Evolutionary conservation across 2,113 vertebrate species (phyloP).

Genomic region (Marmota flaviventris): DNA sequence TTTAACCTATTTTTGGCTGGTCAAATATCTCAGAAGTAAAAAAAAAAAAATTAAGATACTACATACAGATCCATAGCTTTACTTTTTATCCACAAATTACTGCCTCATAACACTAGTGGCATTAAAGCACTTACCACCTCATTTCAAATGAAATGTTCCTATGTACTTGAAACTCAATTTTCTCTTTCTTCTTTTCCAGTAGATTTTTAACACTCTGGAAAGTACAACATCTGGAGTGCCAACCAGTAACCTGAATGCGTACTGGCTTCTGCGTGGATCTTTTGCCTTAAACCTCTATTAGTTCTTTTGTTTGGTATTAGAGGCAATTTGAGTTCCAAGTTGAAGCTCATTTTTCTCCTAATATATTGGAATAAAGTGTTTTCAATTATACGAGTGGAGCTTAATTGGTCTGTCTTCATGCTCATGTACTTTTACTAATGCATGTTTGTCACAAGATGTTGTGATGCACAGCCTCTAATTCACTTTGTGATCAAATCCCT

Average conservation of each 20-base stretch:
- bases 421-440: conserved; percentile 67
- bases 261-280: conserved; percentile 52
- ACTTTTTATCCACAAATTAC: conserved; percentile 56
- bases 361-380: conserved; percentile 67
- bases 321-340: conserved; percentile 55
- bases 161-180: conserved; percentile 77
- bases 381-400: conserved; percentile 61
- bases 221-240: neutral
- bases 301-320: conserved; percentile 50
- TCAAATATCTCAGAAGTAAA: neutral
- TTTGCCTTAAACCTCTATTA: neutral
- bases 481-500: conserved; percentile 65
- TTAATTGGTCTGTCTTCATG: conserved; percentile 63
- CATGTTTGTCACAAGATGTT: conserved; percentile 59
- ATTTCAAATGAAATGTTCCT: conserved; percentile 63
- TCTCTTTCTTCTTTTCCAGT: conserved; percentile 45
- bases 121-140: conserved; percentile 30
- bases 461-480: conserved; percentile 65
- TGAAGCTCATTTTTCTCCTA: conserved; percentile 64
- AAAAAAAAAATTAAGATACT: conserved; percentile 29
- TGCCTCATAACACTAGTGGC: neutral
- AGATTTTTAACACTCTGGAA: conserved; percentile 51
- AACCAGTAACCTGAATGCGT: conserved; percentile 65
- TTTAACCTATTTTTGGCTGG: conserved; percentile 18
- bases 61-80: neutral